These are phyloP conservation scores for Ormyrus rosae DNA, from an alignment of 2,888 invertebrate genomes.

Conservation along the genomic window DNA sequence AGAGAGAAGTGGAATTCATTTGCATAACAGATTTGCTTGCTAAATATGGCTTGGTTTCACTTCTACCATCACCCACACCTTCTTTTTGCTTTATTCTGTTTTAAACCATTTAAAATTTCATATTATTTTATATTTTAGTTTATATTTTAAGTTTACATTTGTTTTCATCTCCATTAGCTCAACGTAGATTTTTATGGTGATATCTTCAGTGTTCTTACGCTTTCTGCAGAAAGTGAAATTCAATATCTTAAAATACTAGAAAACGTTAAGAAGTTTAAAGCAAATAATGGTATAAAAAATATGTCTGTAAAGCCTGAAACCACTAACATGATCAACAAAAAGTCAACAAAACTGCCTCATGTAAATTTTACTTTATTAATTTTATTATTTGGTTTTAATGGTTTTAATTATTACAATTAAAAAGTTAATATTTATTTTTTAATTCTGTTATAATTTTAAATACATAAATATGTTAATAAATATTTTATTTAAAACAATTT, in stretches of 20 bases:
- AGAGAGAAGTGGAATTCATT: conserved; percentile 34
- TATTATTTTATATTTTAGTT: conserved; percentile 3
- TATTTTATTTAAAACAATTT: conserved; percentile 1
- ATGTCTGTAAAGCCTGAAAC: conserved; percentile 62
- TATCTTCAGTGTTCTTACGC: conserved; percentile 68
- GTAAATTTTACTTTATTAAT: conserved; percentile 59
- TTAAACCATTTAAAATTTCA: not conserved
- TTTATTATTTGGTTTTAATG: conserved; percentile 14
- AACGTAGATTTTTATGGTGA: conserved; percentile 62
- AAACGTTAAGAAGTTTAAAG: conserved; percentile 60
- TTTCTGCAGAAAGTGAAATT: conserved; percentile 70
- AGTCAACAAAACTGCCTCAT: conserved; percentile 63
- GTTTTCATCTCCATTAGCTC: conserved; percentile 62
- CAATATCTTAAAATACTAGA: conserved; percentile 68
- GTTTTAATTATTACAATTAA: not conserved
- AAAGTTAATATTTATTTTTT: not conserved
- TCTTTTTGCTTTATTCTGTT: not conserved
- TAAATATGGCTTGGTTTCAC: conserved; percentile 48
- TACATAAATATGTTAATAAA: not conserved
- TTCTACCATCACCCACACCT: conserved; percentile 15
- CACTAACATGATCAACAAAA: conserved; percentile 61
- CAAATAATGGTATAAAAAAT: conserved; percentile 48
- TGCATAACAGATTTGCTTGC: conserved; percentile 32
- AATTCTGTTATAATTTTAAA: not conserved
- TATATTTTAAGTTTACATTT: conserved; percentile 6